Conservation (phyloP, 2,888 invertebrate genomes). For the Orgyia antiqua region DNA sequence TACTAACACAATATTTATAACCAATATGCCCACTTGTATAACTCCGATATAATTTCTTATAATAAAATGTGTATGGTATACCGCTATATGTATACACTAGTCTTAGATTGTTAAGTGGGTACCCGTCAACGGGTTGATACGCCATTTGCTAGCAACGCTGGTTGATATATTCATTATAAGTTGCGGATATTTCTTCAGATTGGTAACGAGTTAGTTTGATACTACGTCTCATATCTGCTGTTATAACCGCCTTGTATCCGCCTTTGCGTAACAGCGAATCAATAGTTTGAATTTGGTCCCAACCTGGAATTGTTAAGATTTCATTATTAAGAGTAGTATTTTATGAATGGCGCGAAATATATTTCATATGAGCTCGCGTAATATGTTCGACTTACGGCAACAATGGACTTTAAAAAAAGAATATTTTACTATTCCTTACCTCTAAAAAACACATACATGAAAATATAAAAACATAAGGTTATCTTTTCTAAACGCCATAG, state of each 20-base stretch:
- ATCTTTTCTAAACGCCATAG: no score
- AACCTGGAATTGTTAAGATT: conserved; percentile 83
- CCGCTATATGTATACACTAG: conserved; percentile 21
- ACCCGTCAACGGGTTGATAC: conserved; percentile 42
- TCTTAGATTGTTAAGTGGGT: conserved; percentile 19
- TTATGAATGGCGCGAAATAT: no score
- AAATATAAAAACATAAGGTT: no score
- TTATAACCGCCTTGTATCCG: conserved; percentile 94
- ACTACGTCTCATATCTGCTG: conserved; percentile 90
- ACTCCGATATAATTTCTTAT: conserved; percentile 23
- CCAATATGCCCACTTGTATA: conserved; percentile 29
- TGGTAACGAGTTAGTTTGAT: conserved; percentile 98
- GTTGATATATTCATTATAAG: conserved; percentile 89
- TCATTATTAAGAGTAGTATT: no score
- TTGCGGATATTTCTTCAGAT: conserved; percentile 95
- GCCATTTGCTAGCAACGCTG: conserved; percentile 87
- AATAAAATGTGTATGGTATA: conserved; percentile 20
- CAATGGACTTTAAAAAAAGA: no score
- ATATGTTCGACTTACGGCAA: no score
- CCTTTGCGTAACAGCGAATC: conserved; percentile 98
- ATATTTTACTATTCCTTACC: no score
- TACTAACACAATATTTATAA: conserved; percentile 38
- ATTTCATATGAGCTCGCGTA: no score
- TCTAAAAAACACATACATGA: no score
- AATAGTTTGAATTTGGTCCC: conserved; percentile 99